These are phyloP conservation scores for Pocota personata DNA, from an alignment of 2,888 invertebrate genomes.

Conservation along the genomic window DNA sequence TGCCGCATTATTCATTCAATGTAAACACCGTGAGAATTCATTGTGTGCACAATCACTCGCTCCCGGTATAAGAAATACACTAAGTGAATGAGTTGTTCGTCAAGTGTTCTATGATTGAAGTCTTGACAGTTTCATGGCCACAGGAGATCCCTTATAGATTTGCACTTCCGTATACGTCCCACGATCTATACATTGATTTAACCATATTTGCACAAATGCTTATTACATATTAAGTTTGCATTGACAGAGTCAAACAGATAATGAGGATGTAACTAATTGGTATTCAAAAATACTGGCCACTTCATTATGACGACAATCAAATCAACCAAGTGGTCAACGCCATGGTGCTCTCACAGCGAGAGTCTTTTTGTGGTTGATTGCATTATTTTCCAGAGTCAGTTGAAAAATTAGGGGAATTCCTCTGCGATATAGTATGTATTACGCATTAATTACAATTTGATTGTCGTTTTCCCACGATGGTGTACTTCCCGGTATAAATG, in stretches of 20 bases:
- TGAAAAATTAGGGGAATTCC: constrained; percentile 26
- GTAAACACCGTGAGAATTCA: constrained; percentile 13
- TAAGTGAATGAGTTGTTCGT: constrained; percentile 19
- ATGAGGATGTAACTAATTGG: constrained; percentile 72
- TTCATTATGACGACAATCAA: constrained; percentile 36
- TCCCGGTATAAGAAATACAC: neutral
- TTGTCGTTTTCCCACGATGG: neutral
- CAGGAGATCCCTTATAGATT: constrained; percentile 24
- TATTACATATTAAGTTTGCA: constrained; percentile 47
- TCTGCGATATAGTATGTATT: neutral
- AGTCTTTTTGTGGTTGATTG: constrained; percentile 26
- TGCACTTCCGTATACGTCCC: constrained; percentile 34
- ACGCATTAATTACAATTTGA: constrained; percentile 16
- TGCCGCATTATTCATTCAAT: neutral
- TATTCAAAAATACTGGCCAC: constrained; percentile 41
- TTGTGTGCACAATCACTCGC: constrained; percentile 21
- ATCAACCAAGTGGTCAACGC: constrained; percentile 5
- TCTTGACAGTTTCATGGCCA: constrained; percentile 28
- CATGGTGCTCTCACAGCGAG: constrained; percentile 32
- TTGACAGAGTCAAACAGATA: constrained; percentile 47
- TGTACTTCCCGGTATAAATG: constrained; percentile 24
- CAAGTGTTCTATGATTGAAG: constrained; percentile 41
- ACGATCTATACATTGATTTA: neutral
- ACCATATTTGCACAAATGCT: neutral
- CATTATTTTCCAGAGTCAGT: constrained; percentile 9